These are phyloP conservation scores for Shinisaurus crocodilurus DNA, from an alignment of 2,113 vertebrate genomes.

Conservation along the genomic window DNA sequence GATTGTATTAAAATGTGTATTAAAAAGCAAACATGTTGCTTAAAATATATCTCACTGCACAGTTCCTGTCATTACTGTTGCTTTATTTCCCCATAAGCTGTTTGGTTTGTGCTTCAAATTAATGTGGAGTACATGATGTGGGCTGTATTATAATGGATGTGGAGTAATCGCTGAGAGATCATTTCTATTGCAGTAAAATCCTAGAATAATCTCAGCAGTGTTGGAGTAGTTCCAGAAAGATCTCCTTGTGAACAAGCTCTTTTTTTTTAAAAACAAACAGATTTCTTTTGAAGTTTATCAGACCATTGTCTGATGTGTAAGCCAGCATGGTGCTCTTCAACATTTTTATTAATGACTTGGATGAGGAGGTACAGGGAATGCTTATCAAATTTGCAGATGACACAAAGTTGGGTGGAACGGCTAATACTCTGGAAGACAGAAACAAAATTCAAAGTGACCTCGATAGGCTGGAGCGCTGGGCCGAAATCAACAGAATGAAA, in stretches of 20 bases:
- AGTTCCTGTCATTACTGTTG: not conserved
- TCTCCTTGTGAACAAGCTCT: slow-evolving; percentile 29
- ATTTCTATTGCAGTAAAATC: slow-evolving; percentile 35
- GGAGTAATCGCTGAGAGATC: slow-evolving; percentile 25
- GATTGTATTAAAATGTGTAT: slow-evolving; percentile 40
- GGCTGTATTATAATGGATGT: slow-evolving; percentile 14
- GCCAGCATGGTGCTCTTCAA: too few species aligned
- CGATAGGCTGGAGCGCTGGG: too few species aligned
- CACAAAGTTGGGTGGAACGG: too few species aligned
- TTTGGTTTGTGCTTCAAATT: slow-evolving; percentile 14
- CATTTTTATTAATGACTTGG: too few species aligned
- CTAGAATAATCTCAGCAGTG: slow-evolving; percentile 30
- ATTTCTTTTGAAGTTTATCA: slow-evolving; percentile 35
- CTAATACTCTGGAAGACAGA: too few species aligned
- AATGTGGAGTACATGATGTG: not conserved
- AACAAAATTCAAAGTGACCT: too few species aligned
- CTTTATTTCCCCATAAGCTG: slow-evolving; percentile 28
- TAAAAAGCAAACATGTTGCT: slow-evolving; percentile 34
- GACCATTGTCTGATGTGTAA: slow-evolving; percentile 28
- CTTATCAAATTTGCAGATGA: too few species aligned
- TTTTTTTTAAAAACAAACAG: slow-evolving; percentile 38
- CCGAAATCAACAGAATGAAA: too few species aligned
- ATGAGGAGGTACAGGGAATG: too few species aligned
- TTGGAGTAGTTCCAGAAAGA: slow-evolving; percentile 36
- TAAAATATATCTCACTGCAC: slow-evolving; percentile 10